Evolutionary conservation across 2,797 vertebrate genomes (phyloP).

Genomic region (Valencia hispanica): DNA sequence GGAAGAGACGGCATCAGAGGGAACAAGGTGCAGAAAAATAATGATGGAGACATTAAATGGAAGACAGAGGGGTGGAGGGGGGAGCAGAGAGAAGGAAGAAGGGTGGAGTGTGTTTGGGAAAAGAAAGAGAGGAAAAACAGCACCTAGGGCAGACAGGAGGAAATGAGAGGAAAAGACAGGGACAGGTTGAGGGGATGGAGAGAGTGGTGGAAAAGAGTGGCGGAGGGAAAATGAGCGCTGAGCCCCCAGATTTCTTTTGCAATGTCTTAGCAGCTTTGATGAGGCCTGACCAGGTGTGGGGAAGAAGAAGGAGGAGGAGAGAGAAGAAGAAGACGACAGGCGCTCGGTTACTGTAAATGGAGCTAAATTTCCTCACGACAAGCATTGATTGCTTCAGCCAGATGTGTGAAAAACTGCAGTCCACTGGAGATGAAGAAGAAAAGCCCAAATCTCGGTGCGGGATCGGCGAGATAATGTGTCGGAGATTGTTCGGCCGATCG

Average conservation of each 20-base stretch:
- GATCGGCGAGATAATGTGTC: constrained; percentile 32
- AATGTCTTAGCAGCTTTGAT: constrained; percentile 56
- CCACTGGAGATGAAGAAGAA: constrained; percentile 40
- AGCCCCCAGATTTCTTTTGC: constrained; percentile 37
- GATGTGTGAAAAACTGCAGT: constrained; percentile 40
- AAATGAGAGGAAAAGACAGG: constrained; percentile 28
- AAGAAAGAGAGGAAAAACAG: constrained; percentile 19
- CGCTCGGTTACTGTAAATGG: constrained; percentile 33
- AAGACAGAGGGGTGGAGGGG: constrained; percentile 20
- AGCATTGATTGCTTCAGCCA: constrained; percentile 54
- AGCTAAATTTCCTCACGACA: constrained; percentile 55
- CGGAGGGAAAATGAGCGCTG: constrained; percentile 51
- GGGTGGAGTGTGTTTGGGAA: constrained; percentile 21
- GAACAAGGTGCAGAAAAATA: constrained; percentile 42
- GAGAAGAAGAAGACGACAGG: constrained; percentile 13
- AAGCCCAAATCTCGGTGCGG: constrained; percentile 5
- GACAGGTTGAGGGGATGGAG: background rate
- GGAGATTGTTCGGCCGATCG: no score
- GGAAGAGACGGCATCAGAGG: constrained; percentile 20
- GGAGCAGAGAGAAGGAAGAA: constrained; percentile 16
- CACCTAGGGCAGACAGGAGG: constrained; percentile 16
- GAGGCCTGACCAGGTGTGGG: constrained; percentile 60
- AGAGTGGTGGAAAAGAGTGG: background rate
- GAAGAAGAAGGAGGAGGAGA: constrained; percentile 24
- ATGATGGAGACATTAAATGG: constrained; percentile 46